Evolutionary conservation across 2,888 invertebrate species (phyloP).

Genomic region (Lordiphosa fenestrarum): DNA sequence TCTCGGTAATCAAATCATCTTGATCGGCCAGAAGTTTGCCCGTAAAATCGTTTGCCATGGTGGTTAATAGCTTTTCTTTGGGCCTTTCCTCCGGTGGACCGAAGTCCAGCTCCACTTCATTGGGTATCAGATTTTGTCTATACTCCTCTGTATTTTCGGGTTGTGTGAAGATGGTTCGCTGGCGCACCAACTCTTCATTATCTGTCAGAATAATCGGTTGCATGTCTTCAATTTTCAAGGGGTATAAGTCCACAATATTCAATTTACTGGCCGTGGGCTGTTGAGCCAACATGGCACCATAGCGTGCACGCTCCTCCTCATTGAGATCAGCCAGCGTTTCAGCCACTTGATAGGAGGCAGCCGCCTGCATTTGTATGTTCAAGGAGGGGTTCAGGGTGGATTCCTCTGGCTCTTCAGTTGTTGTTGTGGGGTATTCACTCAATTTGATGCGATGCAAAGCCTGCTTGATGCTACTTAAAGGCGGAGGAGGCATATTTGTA

Average conservation of each 20-base stretch:
- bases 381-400: constrained; percentile 26
- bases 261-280: constrained; percentile 68
- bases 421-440: constrained; percentile 54
- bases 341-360: constrained; percentile 64
- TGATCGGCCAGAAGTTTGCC: constrained; percentile 78
- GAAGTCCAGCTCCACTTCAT: constrained; percentile 54
- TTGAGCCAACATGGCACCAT: constrained; percentile 48
- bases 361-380: constrained; percentile 65
- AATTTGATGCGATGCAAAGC: constrained; percentile 77
- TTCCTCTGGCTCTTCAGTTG: constrained; percentile 14
- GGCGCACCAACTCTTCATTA: constrained; percentile 69
- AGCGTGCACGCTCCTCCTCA: constrained; percentile 52
- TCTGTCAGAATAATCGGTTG: constrained; percentile 72
- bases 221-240: constrained; percentile 77
- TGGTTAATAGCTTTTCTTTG: not conserved
- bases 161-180: constrained; percentile 64
- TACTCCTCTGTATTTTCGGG: constrained; percentile 49
- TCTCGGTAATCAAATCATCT: constrained; percentile 79
- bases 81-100: not conserved
- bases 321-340: constrained; percentile 61
- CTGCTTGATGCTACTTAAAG: constrained; percentile 60
- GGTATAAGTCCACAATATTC: constrained; percentile 79
- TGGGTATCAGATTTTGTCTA: constrained; percentile 70
- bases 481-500: constrained; percentile 38
- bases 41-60: constrained; percentile 67